Evolutionary conservation across 2,888 invertebrate species (phyloP), one percentile per base, ranked within the genome.

Genomic region (Clivina fossor): DNA sequence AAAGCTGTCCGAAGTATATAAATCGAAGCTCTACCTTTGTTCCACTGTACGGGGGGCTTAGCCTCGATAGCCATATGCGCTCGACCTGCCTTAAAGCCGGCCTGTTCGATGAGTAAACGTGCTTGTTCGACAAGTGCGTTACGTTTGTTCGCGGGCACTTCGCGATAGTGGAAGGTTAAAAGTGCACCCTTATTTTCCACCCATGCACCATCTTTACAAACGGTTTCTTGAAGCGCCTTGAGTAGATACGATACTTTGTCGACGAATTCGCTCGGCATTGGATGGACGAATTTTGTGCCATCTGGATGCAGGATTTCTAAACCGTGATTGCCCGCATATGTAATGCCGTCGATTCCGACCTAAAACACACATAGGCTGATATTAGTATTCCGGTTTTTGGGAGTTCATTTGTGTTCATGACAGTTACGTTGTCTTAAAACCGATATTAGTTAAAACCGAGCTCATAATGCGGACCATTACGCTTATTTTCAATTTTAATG

Each of bases 21-120:
- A 69, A 93, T 90, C 0, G 91, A 90, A 7, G 93, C 93, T 32
- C 92, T 84, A 61, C 86, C 90, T 73, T 93, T 93, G 72, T 93
- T 90, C 93, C 93, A 93, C 67, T 89, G 83, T 0, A 93, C 92
- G 0, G 92, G 93, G 3, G 93, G 93, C 62, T 90, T 86, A 0
- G 93, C 93, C 71, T 93, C 93, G n/a, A 93, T 78, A 0, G 93
- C 93, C 67, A 90, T 90, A 68, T 91, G 90, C 18, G 91, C 89
- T 44, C 84, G 80, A 35, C 86, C 87, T 1, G 90, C 86, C 60
- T 82, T 82, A 73, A 93, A 93, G 0, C 92, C 90, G 2, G 85
- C 82, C 7, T 81, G 83, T 57, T 83, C 81, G 66, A 93, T 92
- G 47, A 92, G 76, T 32, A 76, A 76, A 62, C 81, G 80, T 0